Evolutionary conservation across 2,113 vertebrate genomes (phyloP).

Genomic region (Chaetura pelagica): DNA sequence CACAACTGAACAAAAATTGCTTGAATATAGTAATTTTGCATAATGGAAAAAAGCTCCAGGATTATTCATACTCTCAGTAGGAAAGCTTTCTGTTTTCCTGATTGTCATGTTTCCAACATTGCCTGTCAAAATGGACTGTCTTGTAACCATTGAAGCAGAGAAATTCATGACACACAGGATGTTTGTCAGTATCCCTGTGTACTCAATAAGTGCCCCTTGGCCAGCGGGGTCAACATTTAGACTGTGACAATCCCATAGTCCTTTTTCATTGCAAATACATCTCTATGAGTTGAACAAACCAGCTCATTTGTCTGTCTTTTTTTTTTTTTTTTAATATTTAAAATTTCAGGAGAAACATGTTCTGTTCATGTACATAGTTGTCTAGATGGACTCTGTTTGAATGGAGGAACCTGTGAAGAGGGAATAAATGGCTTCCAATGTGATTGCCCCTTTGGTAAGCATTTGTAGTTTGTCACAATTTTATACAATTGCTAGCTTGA

Average conservation of each 20-base stretch:
- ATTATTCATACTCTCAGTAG: background rate
- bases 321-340: background rate
- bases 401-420: conserved; percentile 80
- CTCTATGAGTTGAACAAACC: background rate
- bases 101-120: background rate
- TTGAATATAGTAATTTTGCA: background rate
- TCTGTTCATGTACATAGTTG: conserved; percentile 70
- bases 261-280: background rate
- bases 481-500: background rate
- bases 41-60: background rate
- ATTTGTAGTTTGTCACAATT: background rate
- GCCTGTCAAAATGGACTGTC: background rate
- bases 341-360: conserved; percentile 75
- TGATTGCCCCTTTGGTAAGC: conserved; percentile 78
- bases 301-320: background rate
- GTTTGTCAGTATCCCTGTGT: background rate
- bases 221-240: background rate
- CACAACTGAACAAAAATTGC: background rate
- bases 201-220: background rate
- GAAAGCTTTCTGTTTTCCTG: background rate
- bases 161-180: background rate
- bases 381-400: conserved; percentile 77
- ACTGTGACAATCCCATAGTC: background rate
- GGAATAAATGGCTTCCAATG: conserved; percentile 77
- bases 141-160: background rate